Conservation (phyloP, 2,888 invertebrate genomes). For the Athrips mouffetella region DNA sequence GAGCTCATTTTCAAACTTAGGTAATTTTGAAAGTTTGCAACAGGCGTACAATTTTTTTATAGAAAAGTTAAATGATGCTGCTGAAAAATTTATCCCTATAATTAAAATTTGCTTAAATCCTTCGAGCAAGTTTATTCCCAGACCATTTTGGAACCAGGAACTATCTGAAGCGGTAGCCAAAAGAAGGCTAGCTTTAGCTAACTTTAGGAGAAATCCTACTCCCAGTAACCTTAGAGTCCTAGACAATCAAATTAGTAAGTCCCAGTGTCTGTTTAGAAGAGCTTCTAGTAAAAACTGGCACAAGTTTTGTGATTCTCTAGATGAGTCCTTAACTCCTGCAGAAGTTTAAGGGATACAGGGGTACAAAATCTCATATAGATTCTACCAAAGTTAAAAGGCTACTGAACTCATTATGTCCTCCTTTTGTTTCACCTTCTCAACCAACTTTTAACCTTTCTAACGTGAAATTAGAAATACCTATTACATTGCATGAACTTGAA, state of each 20-base stretch:
- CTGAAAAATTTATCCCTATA: background rate
- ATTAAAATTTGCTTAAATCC: background rate
- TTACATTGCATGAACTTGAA: slow-evolving; percentile 8
- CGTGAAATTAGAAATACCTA: background rate
- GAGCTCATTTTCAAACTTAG: background rate
- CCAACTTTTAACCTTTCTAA: background rate
- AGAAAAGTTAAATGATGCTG: background rate
- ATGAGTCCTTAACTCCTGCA: background rate
- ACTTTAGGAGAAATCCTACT: slow-evolving; percentile 1
- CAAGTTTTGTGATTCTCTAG: slow-evolving; percentile 10
- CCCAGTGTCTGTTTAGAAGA: background rate
- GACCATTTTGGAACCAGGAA: background rate
- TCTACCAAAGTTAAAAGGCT: background rate
- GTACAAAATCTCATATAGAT: background rate
- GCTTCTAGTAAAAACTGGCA: slow-evolving; percentile 6
- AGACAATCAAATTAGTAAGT: background rate
- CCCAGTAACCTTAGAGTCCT: background rate
- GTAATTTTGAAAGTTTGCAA: background rate
- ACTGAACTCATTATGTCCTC: background rate
- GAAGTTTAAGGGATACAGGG: slow-evolving; percentile 7
- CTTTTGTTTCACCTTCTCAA: background rate
- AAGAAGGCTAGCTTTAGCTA: background rate
- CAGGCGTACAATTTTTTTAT: background rate
- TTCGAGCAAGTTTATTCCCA: background rate
- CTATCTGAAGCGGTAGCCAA: background rate